A percentile compares a stretch with the other conserved stretches of the same genome.
Evolutionary conservation across 2,113 vertebrate genomes (phyloP).

Genomic region (Corythoichthys haematopterus): DNA sequence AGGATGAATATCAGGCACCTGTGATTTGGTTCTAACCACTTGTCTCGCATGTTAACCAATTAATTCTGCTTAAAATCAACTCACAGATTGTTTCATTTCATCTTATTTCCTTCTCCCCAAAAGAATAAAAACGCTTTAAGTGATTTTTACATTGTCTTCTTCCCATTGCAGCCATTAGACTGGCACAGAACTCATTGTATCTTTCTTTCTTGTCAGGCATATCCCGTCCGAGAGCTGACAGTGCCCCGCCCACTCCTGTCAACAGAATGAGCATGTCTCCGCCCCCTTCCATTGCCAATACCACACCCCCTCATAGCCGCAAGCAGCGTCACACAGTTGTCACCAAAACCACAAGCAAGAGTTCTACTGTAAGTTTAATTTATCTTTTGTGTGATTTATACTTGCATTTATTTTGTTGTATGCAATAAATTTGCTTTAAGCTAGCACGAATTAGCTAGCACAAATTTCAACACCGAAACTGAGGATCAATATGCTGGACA

Average conservation of each 20-base stretch:
- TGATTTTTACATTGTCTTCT: neutral
- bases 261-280: constrained; percentile 92
- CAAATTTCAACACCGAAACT: neutral
- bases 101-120: constrained; percentile 6
- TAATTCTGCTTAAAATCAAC: constrained; percentile 32
- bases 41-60: constrained; percentile 55
- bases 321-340: constrained; percentile 84
- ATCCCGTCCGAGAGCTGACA: constrained; percentile 87
- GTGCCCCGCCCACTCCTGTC: constrained; percentile 88
- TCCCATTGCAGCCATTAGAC: neutral
- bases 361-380: constrained; percentile 78
- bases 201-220: constrained; percentile 73
- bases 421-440: neutral
- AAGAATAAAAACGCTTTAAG: neutral
- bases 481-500: too few species aligned
- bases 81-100: constrained; percentile 3
- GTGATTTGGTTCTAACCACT: constrained; percentile 53
- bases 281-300: constrained; percentile 77
- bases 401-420: neutral
- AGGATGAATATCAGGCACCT: constrained; percentile 18
- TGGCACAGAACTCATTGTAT: constrained; percentile 2
- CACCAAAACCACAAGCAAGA: constrained; percentile 86
- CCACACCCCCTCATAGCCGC: constrained; percentile 88
- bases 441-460: neutral
- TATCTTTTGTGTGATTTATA: neutral